Base-by-base conservation (phyloP, 1,140 invertebrate genomes). In the Drosophila bocki region DNA sequence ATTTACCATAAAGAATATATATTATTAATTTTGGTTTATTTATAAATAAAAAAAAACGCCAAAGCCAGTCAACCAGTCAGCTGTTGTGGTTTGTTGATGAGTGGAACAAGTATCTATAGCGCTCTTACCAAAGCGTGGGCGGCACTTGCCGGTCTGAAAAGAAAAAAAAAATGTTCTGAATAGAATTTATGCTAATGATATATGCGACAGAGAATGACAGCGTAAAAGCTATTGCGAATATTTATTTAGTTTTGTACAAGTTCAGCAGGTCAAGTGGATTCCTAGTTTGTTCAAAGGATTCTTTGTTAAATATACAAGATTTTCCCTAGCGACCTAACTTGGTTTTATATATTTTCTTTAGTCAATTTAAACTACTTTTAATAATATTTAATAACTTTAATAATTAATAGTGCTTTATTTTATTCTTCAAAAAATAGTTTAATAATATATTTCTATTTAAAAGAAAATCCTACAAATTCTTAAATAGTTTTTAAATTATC, bases 21-120 rank as follows among this genome's bases (percentile, higher is more conserved):
- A 81, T 78, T 53, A 72, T 75, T 78, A 81, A 63, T 48, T 65
- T 67, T 19, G 41, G 54, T 70, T 63, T 85, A 85, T 85, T 85
- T 85, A 78, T 85, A 85, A 85, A 80, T 71, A 60, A 76, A 56
- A 56, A 35, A 26, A 51, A 51, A 51, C n/a, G 9, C 29, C 13
- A 58, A 81, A 74, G 58, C 65, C 78, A 79, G 74, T 60, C 70
- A 60, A 72, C 42, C 59, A 85, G 82, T 85, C 82, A 85, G 82
- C 82, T 85, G 82, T 85, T 85, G 78, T 26, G 82, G 58, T 65
- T 84, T 76, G 72, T 72, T 74, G 70, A 72, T 72, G 70, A 26
- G 44, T n/a, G 17, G 37, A 71, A 72, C 37, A 71, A 19, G 68
- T 79, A 83, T 61, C 48, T 56, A 54, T 50, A 54, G 45, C 54